Percentiles rank a stretch among this genome's conserved stretches.
Conservation (phyloP, 1,140 invertebrate genomes). For the Eriosoma lanigerum region DNA sequence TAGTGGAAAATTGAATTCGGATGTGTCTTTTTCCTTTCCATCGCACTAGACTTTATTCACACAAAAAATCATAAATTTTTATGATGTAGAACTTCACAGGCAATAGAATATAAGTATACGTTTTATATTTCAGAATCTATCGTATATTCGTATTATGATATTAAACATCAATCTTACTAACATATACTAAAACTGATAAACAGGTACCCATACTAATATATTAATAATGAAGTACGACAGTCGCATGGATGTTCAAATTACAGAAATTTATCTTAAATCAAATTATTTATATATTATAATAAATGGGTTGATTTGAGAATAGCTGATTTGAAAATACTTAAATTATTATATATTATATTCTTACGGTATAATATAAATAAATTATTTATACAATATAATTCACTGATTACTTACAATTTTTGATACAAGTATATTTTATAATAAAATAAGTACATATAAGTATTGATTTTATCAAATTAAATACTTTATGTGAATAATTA, state of each 20-base stretch:
- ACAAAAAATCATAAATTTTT: conserved; percentile 29
- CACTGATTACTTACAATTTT: too few relatives aligned
- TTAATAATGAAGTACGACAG: too few relatives aligned
- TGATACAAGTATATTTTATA: too few relatives aligned
- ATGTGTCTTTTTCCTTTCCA: not conserved
- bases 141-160: not conserved
- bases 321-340: too few relatives aligned
- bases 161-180: not conserved
- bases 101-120: not conserved
- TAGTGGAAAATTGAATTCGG: conserved; percentile 47
- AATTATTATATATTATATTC: not conserved
- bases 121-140: conserved; percentile 9
- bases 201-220: not conserved
- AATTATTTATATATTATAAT: too few relatives aligned
- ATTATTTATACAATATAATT: too few relatives aligned
- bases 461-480: not conserved
- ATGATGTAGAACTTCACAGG: not conserved
- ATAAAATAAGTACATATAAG: not conserved
- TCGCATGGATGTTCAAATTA: too few relatives aligned
- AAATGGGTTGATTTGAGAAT: too few relatives aligned
- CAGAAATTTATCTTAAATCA: too few relatives aligned
- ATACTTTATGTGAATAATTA: not conserved
- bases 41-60: not conserved
- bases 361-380: not conserved
- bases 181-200: not conserved